Evolutionary conservation across 1,140 invertebrate species (phyloP), one percentile per base, ranked within the genome.

Genomic region (Drosophila rufa): DNA sequence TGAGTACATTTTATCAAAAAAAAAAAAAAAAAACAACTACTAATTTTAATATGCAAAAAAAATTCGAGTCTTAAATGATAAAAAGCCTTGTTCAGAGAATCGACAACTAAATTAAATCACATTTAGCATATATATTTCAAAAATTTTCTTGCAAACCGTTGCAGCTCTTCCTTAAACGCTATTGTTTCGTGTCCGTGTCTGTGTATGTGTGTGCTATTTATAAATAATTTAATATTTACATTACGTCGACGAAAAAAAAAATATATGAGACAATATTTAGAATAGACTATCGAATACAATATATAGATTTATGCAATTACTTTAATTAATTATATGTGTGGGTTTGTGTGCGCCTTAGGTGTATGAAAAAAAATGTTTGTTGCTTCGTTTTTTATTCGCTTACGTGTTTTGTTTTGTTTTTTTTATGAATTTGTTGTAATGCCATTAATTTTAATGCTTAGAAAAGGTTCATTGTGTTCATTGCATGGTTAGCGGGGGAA

Each of bases 71-170:
- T 89, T 87, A 87, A 87, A 83, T 36, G 14, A 89, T 87, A 87
- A 87, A 87, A 87, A 87, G 84, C 84, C 84, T 86, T 75, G 53
- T 81, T 82, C 56, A 59, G 69, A 62, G 69, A 82, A 78, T 78
- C 56, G 71, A 83, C 79, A 87, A 80, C 66, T 87, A 87, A 87
- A 87, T 78, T 87, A 87, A 87, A 87, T 87, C 83, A 87, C 83
- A 87, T 87, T 87, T 80, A 87, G 83, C 83, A 80, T 82, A 75
- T 81, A 50, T 53, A 45, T 79, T 67, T 56, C 43, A 76, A 76
- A 80, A 80, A 76, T 71, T 47, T 65, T 42, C 3, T 73, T 61
- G 53, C 43, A 70, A 64, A 30, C 55, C 47, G 47, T 58, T 66
- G 69, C 62, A 65, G 30, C 17, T 47, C 9, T 47, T 40, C 22